Evolutionary conservation across 2,888 invertebrate genomes (phyloP).

Genomic region (Xylocampa areola): DNA sequence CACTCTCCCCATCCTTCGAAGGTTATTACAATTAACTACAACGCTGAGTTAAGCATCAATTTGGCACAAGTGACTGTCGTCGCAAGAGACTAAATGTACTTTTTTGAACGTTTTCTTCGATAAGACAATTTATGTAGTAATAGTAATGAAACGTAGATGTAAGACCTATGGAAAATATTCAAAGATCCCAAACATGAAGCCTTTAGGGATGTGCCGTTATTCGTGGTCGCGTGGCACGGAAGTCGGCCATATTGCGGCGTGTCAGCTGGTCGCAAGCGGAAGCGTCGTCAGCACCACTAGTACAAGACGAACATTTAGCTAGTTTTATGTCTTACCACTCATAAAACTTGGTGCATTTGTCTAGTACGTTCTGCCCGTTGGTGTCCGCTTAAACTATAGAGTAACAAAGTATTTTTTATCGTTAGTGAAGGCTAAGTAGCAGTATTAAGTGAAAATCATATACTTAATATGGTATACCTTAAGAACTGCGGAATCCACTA

Average conservation of each 20-base stretch:
- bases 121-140: slow-evolving; percentile 24
- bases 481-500: slow-evolving; percentile 13
- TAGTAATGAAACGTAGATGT: slow-evolving; percentile 21
- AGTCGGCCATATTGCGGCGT: slow-evolving; percentile 73
- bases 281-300: slow-evolving; percentile 67
- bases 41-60: slow-evolving; percentile 78
- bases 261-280: slow-evolving; percentile 71
- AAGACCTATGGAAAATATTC: slow-evolving; percentile 46
- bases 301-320: slow-evolving; percentile 71
- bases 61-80: slow-evolving; percentile 72
- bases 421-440: slow-evolving; percentile 9
- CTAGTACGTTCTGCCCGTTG: slow-evolving; percentile 59
- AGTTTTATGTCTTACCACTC: slow-evolving; percentile 77
- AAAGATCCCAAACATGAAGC: slow-evolving; percentile 61
- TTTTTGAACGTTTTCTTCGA: slow-evolving; percentile 34
- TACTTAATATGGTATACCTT: slow-evolving; percentile 15
- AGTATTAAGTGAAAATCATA: background rate
- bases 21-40: slow-evolving; percentile 85
- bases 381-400: slow-evolving; percentile 50
- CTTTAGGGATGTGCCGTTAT: slow-evolving; percentile 62
- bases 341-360: slow-evolving; percentile 73
- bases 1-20: slow-evolving; percentile 64
- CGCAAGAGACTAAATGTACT: slow-evolving; percentile 51
- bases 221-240: slow-evolving; percentile 66
- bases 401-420: slow-evolving; percentile 43